Conservation (phyloP, 53 echinoderm and acorn worm species). For the Luidia sarsii region DNA sequence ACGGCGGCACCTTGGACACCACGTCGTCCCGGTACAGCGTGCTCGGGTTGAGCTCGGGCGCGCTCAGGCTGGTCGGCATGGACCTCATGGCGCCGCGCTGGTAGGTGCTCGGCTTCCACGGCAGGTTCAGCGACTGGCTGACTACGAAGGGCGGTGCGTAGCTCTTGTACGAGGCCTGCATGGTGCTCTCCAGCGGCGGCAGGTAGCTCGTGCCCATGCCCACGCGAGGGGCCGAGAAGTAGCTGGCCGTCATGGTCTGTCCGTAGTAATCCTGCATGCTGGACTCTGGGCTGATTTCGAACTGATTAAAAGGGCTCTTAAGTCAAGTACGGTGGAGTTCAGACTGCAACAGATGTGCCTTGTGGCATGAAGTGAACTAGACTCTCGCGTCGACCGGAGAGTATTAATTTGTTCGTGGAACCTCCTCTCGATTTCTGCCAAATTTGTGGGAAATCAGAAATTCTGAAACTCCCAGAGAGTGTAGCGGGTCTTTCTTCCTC, state of each 20-base stretch:
- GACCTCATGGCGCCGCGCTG: slow-evolving; percentile 91
- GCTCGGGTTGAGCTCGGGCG: slow-evolving; percentile 92
- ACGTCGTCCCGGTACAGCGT: slow-evolving; percentile 94
- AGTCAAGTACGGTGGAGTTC: background rate
- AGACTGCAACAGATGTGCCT: slow-evolving; percentile 27
- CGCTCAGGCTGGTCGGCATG: slow-evolving; percentile 82
- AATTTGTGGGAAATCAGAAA: slow-evolving; percentile 29
- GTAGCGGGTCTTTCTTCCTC: background rate
- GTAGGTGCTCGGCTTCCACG: slow-evolving; percentile 97
- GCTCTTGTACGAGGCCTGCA: slow-evolving; percentile 98
- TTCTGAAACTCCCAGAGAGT: slow-evolving; percentile 32
- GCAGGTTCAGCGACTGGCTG: slow-evolving; percentile 93
- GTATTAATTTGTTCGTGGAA: too few relatives aligned
- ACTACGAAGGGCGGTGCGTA: slow-evolving; percentile 97
- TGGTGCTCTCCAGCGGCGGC: slow-evolving; percentile 96
- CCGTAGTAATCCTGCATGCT: slow-evolving; percentile 99
- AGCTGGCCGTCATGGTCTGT: slow-evolving; percentile 99
- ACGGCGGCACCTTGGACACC: slow-evolving; percentile 89
- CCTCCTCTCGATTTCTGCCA: background rate
- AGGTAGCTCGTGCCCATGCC: slow-evolving; percentile 90
- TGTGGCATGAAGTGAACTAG: background rate
- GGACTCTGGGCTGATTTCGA: background rate
- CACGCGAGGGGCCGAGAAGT: slow-evolving; percentile 89
- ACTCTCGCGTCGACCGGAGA: too few relatives aligned
- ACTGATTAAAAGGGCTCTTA: too few relatives aligned